These are phyloP conservation scores for Dromococcyx pavoninus DNA, from an alignment of 2,797 vertebrate species.

Conservation along the genomic window DNA sequence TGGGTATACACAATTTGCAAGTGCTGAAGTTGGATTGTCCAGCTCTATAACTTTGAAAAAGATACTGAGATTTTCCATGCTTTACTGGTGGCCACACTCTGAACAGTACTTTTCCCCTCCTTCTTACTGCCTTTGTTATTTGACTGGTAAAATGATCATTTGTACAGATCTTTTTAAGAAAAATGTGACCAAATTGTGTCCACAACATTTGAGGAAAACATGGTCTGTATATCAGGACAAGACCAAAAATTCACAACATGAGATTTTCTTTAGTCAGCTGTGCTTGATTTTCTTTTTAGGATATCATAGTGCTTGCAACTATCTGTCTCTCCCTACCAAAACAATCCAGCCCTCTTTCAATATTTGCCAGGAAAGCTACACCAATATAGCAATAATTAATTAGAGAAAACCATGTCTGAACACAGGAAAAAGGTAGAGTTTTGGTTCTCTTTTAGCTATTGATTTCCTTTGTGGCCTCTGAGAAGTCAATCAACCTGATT, in stretches of 20 bases:
- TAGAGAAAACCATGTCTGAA: background rate
- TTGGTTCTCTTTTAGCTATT: background rate
- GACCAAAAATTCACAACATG: background rate
- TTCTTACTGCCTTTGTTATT: background rate
- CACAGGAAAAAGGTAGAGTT: background rate
- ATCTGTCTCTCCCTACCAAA: background rate
- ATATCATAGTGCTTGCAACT: background rate
- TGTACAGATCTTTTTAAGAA: background rate
- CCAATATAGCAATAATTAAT: background rate
- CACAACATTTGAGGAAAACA: background rate
- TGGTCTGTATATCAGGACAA: background rate
- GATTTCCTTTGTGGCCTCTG: background rate
- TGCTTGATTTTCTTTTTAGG: background rate
- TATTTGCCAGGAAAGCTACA: background rate
- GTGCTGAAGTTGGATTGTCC: conserved; percentile 32
- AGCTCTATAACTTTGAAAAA: background rate
- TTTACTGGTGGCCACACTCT: background rate
- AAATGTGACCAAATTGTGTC: background rate
- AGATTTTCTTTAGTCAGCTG: background rate
- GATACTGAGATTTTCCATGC: background rate
- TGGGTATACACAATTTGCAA: background rate
- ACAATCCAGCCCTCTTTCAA: background rate
- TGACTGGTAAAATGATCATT: background rate
- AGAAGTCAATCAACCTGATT: background rate
- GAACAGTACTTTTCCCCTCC: background rate